Evolutionary conservation across 2,797 vertebrate genomes (phyloP).

Genomic region (Tympanoctomys barrerae): DNA sequence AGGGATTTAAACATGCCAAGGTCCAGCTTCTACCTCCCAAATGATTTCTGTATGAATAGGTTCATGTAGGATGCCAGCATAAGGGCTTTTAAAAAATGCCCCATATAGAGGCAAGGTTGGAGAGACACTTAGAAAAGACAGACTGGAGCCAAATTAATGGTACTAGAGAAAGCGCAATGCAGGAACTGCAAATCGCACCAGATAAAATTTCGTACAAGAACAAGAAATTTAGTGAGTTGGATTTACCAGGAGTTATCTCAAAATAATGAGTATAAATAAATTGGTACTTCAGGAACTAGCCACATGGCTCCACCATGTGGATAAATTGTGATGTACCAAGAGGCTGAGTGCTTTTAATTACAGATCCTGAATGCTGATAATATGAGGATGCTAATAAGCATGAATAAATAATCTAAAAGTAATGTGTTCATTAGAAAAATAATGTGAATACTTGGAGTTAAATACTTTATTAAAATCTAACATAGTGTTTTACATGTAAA

Average conservation of each 20-base stretch:
- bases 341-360: not conserved
- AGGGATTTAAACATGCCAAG: not conserved
- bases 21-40: not conserved
- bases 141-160: not conserved
- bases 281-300: conserved; percentile 67
- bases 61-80: not conserved
- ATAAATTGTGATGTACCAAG: conserved; percentile 68
- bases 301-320: conserved; percentile 83
- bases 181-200: not conserved
- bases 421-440: conserved; percentile 38
- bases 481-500: conserved; percentile 34
- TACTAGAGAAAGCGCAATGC: not conserved
- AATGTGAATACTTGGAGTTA: not conserved
- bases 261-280: conserved; percentile 36
- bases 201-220: conserved; percentile 32
- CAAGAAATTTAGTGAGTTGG: conserved; percentile 42
- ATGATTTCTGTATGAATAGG: not conserved
- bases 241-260: conserved; percentile 62
- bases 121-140: not conserved
- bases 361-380: conserved; percentile 8
- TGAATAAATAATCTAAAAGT: conserved; percentile 43
- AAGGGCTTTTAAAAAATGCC: not conserved
- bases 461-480: conserved; percentile 53
- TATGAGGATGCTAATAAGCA: not conserved
- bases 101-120: not conserved